Evolutionary conservation across 2,888 invertebrate species (phyloP), one percentile per base, ranked within the genome.

Genomic region (Agrochola lota): DNA sequence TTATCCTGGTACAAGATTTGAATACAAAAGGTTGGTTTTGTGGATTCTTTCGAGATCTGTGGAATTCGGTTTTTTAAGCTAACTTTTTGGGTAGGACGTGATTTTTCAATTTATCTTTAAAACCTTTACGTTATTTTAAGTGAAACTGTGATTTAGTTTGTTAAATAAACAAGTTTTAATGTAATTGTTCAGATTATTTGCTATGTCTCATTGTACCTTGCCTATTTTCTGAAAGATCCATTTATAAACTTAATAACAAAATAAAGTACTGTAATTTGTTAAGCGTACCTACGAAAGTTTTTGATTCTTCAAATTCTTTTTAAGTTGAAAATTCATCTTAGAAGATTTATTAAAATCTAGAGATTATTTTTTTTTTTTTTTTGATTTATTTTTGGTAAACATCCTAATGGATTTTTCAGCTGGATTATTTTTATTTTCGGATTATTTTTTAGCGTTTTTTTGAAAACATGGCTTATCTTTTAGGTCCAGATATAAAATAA

Each of bases 1-100:
- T 84, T 80, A 78, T 68, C 52, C 67, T 60, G 15, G 74, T 15
- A 86, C 87, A 80, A 83, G 72, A 79, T 87, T 81, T 86, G 88
- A 88, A 88, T 88, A 88, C 77, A 76, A 86, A 88, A 70, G 52
- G 60, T 20, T 26, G 35, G 23, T 35, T 30, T 46, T n/a, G 12
- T 15, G 11, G 46, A 30, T 35, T 64, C 57, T 70, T 46, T 67
- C 23, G 49, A 59, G 46, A 49, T 67, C 59, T 43, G 26, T 77
- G 40, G 23, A 57, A 67, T 76, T 81, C 1, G 2, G 26, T 8
- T 80, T 64, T 49, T 52, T 30, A 2, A 9, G 11, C n/a, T 0
- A 49, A 20, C 0, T 57, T 49, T 57, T n/a, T 57, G 17, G 40
- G 2, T 2, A 0, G 9, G 30, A 8, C 0, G 17, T 40, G 63